phyloP scores from a whole-genome alignment of 2,888 invertebrate genomes.

The Parochlus steinenii region DNA sequence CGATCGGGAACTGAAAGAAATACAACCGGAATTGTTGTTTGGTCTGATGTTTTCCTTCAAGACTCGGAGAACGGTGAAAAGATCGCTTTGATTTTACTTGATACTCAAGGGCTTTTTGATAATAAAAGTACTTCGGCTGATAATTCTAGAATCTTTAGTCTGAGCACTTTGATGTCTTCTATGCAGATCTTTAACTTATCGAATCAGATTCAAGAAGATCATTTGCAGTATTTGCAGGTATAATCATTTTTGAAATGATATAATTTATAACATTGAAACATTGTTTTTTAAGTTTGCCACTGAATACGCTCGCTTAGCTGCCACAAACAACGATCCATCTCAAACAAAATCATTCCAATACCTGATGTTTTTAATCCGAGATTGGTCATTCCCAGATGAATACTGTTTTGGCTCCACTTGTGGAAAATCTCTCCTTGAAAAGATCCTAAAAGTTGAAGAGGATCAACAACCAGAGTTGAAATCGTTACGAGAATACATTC shows the following conservation, averaged over 20 bases:
- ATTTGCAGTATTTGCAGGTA: slow-evolving; percentile 9
- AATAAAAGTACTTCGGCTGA: slow-evolving; percentile 5
- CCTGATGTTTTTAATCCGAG: slow-evolving; percentile 11
- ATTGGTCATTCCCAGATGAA: slow-evolving; percentile 5
- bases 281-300: slow-evolving; percentile 3
- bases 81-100: slow-evolving; percentile 7
- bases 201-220: slow-evolving; percentile 10
- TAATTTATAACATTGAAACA: neutral
- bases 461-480: slow-evolving; percentile 6
- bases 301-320: slow-evolving; percentile 7
- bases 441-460: neutral
- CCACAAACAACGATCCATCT: neutral
- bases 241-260: neutral
- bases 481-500: neutral
- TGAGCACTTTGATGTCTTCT: slow-evolving; percentile 11
- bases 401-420: slow-evolving; percentile 2
- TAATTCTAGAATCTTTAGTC: slow-evolving; percentile 7
- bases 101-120: slow-evolving; percentile 10
- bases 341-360: slow-evolving; percentile 8
- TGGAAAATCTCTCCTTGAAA: slow-evolving; percentile 1
- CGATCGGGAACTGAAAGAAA: slow-evolving; percentile 3
- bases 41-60: slow-evolving; percentile 8
- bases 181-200: slow-evolving; percentile 10
- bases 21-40: slow-evolving; percentile 9
- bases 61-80: slow-evolving; percentile 1